A percentile compares a stretch with the other conserved stretches of the same genome.
Evolutionary conservation across 2,888 invertebrate genomes (phyloP).

Genomic region (Hypsopygia costalis): DNA sequence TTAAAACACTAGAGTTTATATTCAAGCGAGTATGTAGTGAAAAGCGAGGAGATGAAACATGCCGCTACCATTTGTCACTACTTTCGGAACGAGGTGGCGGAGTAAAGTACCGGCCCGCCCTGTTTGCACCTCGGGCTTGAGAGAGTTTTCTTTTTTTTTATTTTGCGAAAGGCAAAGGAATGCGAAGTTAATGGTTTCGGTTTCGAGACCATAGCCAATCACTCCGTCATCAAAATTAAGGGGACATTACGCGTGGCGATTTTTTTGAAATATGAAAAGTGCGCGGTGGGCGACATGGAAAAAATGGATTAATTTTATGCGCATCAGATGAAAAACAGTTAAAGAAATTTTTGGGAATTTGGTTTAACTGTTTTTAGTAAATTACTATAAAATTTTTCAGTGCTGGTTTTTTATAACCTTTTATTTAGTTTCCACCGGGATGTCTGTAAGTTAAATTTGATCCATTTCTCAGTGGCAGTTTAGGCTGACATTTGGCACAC

Average conservation of each 20-base stretch:
- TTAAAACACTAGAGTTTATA: conserved; percentile 29
- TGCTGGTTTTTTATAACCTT: too few species aligned
- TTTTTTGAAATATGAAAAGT: conserved; percentile 28
- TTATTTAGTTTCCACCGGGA: too few species aligned
- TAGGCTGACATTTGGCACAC: too few species aligned
- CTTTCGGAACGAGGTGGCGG: conserved; percentile 69
- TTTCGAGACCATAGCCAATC: conserved; percentile 64
- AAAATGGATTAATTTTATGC: conserved; percentile 24
- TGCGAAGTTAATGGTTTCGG: conserved; percentile 65
- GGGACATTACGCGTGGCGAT: conserved; percentile 41
- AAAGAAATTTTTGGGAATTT: conserved; percentile 1
- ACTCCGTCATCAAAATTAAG: conserved; percentile 66
- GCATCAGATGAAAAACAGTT: not conserved
- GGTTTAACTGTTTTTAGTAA: not conserved
- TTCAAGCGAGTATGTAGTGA: conserved; percentile 27
- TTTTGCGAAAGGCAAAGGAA: conserved; percentile 41
- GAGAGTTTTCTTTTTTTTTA: conserved; percentile 43
- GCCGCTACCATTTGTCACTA: conserved; percentile 77
- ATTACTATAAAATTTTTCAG: not conserved
- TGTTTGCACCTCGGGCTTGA: conserved; percentile 57
- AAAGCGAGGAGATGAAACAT: conserved; percentile 67
- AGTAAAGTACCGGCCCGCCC: conserved; percentile 68
- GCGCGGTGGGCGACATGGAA: conserved; percentile 18
- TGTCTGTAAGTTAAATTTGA: too few species aligned
- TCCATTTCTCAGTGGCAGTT: too few species aligned